phyloP scores from a whole-genome alignment of 2,888 invertebrate species.

The Nymphalis urticae region DNA sequence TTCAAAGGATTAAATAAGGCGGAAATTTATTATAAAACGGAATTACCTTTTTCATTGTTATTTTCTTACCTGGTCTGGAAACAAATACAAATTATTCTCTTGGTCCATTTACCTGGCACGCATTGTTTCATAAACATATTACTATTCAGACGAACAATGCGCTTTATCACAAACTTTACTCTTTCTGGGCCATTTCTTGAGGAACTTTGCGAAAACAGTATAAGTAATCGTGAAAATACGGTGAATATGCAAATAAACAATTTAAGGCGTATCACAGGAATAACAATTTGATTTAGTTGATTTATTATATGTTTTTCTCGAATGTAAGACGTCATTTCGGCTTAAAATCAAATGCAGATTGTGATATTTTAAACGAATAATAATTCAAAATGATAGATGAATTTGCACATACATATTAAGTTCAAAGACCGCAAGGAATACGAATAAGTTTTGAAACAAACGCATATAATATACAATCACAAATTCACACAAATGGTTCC shows the following conservation, averaged over 20 bases:
- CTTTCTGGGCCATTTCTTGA: constrained; percentile 36
- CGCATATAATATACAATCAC: constrained; percentile 3
- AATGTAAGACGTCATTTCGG: background rate
- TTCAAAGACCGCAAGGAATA: background rate
- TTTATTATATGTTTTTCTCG: background rate
- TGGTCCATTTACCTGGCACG: constrained; percentile 36
- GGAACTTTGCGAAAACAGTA: constrained; percentile 38
- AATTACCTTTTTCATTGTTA: constrained; percentile 15
- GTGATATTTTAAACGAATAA: background rate
- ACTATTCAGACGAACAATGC: constrained; percentile 31
- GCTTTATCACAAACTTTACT: constrained; percentile 38
- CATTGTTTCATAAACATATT: constrained; percentile 35
- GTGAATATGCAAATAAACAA: constrained; percentile 31
- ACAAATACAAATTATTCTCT: constrained; percentile 26
- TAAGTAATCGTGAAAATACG: constrained; percentile 32
- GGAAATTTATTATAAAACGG: background rate
- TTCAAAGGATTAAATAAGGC: background rate
- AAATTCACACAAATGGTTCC: constrained; percentile 1
- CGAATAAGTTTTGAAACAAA: background rate
- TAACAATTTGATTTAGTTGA: constrained; percentile 52
- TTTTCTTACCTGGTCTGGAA: constrained; percentile 15
- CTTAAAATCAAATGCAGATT: background rate
- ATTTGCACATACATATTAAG: background rate
- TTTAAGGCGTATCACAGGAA: constrained; percentile 69
- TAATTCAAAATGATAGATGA: background rate